phyloP scores from a whole-genome alignment of 2,797 vertebrate genomes.

The Peromyscus nudipes region DNA sequence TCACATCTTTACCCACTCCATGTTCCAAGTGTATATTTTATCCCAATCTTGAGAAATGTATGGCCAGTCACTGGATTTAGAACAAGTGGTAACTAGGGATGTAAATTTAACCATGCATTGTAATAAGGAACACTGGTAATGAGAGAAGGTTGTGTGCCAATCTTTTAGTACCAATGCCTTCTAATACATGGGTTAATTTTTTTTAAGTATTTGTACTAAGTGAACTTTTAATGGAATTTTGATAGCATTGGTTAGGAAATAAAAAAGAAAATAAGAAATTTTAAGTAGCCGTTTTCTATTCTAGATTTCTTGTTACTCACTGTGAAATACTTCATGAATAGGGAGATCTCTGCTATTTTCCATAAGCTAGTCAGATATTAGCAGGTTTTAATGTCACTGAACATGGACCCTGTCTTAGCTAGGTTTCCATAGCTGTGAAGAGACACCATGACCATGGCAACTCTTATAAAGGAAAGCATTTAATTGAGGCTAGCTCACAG shows the following conservation, averaged over 20 bases:
- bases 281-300: not conserved
- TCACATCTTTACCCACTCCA: not conserved
- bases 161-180: not conserved
- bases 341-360: not conserved
- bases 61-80: not conserved
- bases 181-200: not conserved
- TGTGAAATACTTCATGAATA: not conserved
- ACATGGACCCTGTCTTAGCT: no score
- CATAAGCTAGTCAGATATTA: not conserved
- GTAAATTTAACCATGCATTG: not conserved
- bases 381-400: not conserved
- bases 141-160: not conserved
- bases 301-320: not conserved
- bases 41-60: not conserved
- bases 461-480: no score
- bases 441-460: no score
- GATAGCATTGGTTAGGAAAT: not conserved
- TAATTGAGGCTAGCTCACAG: no score
- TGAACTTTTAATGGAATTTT: not conserved
- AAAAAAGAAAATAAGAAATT: not conserved
- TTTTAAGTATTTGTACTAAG: not conserved
- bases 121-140: not conserved
- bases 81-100: not conserved
- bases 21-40: not conserved
- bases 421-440: no score